Evolutionary conservation across 2,113 vertebrate genomes (phyloP).

Genomic region (Stigmatopora argus): DNA sequence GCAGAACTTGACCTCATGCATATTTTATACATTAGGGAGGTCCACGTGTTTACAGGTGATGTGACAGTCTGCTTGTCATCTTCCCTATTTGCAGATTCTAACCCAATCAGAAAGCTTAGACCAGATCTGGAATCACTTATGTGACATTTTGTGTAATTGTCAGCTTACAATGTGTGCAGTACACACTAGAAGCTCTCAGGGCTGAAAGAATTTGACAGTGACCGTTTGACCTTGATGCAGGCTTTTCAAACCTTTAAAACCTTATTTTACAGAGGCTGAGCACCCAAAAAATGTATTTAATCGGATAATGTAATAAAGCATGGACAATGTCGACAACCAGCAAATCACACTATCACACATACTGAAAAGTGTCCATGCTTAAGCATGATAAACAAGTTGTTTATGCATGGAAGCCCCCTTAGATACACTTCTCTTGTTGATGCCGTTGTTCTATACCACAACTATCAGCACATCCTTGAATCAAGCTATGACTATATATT

Average conservation of each 20-base stretch:
- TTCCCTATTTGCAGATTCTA: not conserved
- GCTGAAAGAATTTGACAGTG: not conserved
- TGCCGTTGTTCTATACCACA: not conserved
- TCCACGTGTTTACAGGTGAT: conserved; percentile 9
- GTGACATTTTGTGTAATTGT: not conserved
- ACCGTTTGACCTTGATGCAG: not conserved
- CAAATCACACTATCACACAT: not conserved
- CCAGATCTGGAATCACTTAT: not conserved
- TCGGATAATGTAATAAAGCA: not conserved
- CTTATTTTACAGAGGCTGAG: not conserved
- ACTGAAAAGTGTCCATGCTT: not conserved
- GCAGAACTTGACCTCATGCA: conserved; percentile 48
- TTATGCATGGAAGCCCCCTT: not conserved
- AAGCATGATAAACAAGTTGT: not conserved
- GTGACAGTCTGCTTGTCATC: not conserved
- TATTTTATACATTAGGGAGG: conserved; percentile 40
- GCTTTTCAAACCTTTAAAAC: not conserved
- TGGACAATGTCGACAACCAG: not conserved
- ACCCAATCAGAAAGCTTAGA: not conserved
- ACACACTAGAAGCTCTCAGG: not conserved
- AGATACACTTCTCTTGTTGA: not conserved
- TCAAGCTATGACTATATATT: too few species aligned
- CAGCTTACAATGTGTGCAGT: not conserved
- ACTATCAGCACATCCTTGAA: not conserved
- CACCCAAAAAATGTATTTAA: not conserved